These are phyloP conservation scores for Sylvietta virens DNA, from an alignment of 2,113 vertebrate genomes.

Conservation along the genomic window DNA sequence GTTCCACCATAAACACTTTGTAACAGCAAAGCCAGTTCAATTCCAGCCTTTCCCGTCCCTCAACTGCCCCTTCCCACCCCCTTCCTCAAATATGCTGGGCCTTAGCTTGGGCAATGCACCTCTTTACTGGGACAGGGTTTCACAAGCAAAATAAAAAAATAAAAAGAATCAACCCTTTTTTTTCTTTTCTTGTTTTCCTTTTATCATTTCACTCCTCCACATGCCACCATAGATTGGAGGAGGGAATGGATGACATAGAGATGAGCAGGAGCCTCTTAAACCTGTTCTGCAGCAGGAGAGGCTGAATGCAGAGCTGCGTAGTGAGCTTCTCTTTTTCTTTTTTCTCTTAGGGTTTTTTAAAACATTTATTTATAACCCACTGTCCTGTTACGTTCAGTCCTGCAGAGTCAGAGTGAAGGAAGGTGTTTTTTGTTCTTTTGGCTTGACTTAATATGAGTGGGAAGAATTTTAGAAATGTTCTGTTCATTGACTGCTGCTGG, in stretches of 20 bases:
- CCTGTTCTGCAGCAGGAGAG: not conserved
- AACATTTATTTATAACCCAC: not conserved
- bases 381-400: not conserved
- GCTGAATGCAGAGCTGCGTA: fast-evolving
- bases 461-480: conserved; percentile 51
- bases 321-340: not conserved
- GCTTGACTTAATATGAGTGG: conserved; percentile 36
- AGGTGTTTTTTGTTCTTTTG: conserved; percentile 50
- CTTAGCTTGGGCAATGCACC: not conserved
- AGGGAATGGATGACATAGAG: not conserved
- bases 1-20: not conserved
- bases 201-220: not conserved
- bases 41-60: not conserved
- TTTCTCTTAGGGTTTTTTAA: not conserved
- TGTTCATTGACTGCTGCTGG: conserved; percentile 54
- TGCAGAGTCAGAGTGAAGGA: conserved; percentile 3
- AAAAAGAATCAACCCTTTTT: not conserved
- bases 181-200: not conserved
- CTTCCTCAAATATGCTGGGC: not conserved
- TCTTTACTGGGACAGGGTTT: not conserved
- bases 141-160: not conserved
- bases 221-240: not conserved
- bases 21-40: not conserved
- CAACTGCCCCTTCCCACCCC: not conserved
- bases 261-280: not conserved